Percentiles rank a stretch among this genome's conserved stretches.
Evolutionary conservation across 2,113 vertebrate genomes (phyloP).

Genomic region (Capreolus pygargus): DNA sequence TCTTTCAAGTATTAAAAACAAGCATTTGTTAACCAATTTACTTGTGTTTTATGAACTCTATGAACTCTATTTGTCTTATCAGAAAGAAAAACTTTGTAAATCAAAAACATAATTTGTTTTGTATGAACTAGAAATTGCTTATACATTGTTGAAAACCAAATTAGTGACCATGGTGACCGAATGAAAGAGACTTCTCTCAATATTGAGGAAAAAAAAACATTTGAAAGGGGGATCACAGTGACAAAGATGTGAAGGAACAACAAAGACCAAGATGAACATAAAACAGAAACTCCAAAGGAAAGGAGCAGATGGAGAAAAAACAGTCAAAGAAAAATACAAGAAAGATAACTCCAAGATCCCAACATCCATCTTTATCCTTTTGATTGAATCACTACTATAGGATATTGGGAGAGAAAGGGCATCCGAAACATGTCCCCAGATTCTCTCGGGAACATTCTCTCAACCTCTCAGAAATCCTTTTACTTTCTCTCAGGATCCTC

Average conservation of each 20-base stretch:
- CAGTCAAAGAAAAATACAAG: not conserved
- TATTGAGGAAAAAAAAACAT: not conserved
- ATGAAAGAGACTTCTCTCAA: not conserved
- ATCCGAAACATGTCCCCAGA: not conserved
- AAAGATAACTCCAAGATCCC: not conserved
- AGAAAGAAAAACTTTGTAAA: not conserved
- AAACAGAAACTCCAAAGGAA: not conserved
- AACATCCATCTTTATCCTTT: not conserved
- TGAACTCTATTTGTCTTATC: not conserved
- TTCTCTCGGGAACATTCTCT: not conserved
- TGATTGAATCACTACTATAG: not conserved
- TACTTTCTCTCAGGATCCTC: not conserved
- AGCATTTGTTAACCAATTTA: not conserved
- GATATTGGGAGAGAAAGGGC: not conserved
- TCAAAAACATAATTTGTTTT: not conserved
- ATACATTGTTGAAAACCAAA: not conserved
- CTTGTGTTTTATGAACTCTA: not conserved
- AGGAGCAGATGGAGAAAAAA: not conserved
- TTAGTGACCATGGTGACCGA: not conserved
- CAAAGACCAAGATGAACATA: not conserved
- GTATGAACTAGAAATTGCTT: not conserved
- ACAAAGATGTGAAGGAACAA: not conserved
- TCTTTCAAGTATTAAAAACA: not conserved
- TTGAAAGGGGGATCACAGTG: not conserved
- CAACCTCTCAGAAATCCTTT: not conserved